These are phyloP conservation scores for Lynx canadensis DNA, from an alignment of 2,113 vertebrate species.

Conservation along the genomic window DNA sequence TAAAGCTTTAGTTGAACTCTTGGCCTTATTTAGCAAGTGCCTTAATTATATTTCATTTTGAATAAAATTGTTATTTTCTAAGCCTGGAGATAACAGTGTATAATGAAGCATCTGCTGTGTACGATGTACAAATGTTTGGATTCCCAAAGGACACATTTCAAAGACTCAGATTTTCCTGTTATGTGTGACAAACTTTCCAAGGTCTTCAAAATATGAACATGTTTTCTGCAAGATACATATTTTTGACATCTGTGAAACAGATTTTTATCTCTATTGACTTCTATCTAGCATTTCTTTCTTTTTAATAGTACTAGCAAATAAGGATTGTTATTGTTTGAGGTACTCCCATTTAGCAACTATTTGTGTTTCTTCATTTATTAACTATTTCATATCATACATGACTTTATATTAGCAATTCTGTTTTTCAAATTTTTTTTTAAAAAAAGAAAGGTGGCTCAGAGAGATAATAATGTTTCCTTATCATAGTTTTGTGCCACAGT, in stretches of 20 bases:
- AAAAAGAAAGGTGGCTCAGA: background rate
- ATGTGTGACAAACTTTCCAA: slow-evolving; percentile 32
- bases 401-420: background rate
- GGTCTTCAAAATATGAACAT: slow-evolving; percentile 48
- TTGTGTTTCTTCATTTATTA: background rate
- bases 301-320: background rate
- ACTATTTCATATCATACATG: background rate
- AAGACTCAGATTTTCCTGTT: slow-evolving; percentile 53
- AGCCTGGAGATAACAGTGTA: slow-evolving; percentile 10
- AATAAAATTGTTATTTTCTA: slow-evolving; percentile 36
- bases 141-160: slow-evolving; percentile 44
- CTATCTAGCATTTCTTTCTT: slow-evolving; percentile 27
- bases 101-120: slow-evolving; percentile 56
- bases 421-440: slow-evolving; percentile 28
- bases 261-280: slow-evolving; percentile 57
- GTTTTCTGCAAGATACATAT: slow-evolving; percentile 52
- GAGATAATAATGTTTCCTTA: slow-evolving; percentile 29
- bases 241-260: slow-evolving; percentile 55
- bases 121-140: background rate
- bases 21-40: slow-evolving; percentile 48
- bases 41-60: slow-evolving; percentile 54
- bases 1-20: slow-evolving; percentile 50
- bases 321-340: background rate
- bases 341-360: background rate
- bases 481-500: background rate